These are phyloP conservation scores for Hirtodrosophila duncani DNA, from an alignment of 2,888 invertebrate species.

Conservation along the genomic window DNA sequence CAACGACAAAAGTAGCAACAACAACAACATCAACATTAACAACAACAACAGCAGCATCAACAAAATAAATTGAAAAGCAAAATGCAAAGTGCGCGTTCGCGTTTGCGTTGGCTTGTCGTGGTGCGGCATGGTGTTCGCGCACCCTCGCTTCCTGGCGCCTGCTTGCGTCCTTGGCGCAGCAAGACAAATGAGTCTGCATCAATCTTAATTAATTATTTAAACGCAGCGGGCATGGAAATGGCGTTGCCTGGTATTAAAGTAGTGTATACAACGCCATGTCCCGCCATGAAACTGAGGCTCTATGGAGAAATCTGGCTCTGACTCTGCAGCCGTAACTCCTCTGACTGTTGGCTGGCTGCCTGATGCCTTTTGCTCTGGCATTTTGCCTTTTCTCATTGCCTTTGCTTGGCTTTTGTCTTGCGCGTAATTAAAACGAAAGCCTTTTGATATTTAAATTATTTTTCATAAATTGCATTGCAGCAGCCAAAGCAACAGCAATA, in stretches of 20 bases:
- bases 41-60: constrained; percentile 34
- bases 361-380: constrained; percentile 19
- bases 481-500: constrained; percentile 28
- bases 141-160: constrained; percentile 13
- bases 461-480: constrained; percentile 72
- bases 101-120: neutral
- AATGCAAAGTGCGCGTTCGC: constrained; percentile 59
- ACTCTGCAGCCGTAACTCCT: constrained; percentile 40
- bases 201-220: constrained; percentile 74
- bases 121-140: neutral
- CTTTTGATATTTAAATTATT: constrained; percentile 74
- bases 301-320: constrained; percentile 30
- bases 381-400: constrained; percentile 42
- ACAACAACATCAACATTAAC: constrained; percentile 30
- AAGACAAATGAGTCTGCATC: constrained; percentile 73
- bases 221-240: constrained; percentile 71
- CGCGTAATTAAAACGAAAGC: constrained; percentile 73
- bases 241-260: constrained; percentile 60
- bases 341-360: constrained; percentile 12
- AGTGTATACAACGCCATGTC: constrained; percentile 34
- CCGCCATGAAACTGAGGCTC: no score
- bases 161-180: constrained; percentile 56
- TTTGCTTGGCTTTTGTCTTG: constrained; percentile 50
- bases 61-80: constrained; percentile 66
- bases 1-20: neutral